phyloP scores from a whole-genome alignment of 2,797 vertebrate genomes.

The Heterohyrax brucei region DNA sequence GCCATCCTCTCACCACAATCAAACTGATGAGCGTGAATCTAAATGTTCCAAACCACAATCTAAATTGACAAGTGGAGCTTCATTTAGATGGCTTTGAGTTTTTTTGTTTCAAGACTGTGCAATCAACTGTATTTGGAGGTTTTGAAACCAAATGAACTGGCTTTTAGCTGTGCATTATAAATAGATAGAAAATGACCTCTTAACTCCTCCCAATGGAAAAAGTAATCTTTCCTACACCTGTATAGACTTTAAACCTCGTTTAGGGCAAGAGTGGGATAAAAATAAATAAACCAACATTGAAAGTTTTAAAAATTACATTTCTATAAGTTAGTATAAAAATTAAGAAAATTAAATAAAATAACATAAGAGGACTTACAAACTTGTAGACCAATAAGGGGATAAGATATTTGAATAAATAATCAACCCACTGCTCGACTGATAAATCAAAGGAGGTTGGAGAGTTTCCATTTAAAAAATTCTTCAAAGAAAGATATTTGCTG shows the following conservation, averaged over 20 bases:
- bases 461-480: neutral
- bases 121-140: conserved; percentile 35
- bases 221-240: neutral
- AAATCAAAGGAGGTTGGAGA: neutral
- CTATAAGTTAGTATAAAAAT: neutral
- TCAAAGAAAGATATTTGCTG: too few relatives aligned
- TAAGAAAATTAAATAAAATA: neutral
- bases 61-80: conserved; percentile 30
- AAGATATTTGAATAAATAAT: too few relatives aligned
- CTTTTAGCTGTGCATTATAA: neutral
- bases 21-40: neutral
- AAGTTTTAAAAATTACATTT: neutral
- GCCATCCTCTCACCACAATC: neutral
- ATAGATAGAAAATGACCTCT: neutral
- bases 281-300: too few relatives aligned
- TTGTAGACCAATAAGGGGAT: neutral
- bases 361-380: neutral
- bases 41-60: neutral
- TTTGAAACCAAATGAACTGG: conserved; percentile 34
- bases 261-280: neutral
- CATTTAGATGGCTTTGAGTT: neutral
- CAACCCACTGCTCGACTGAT: too few relatives aligned
- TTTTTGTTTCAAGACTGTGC: neutral
- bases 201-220: neutral
- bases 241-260: conserved; percentile 22